Conservation (phyloP, 2,888 invertebrate genomes). For the Ornithoptera priamus region DNA sequence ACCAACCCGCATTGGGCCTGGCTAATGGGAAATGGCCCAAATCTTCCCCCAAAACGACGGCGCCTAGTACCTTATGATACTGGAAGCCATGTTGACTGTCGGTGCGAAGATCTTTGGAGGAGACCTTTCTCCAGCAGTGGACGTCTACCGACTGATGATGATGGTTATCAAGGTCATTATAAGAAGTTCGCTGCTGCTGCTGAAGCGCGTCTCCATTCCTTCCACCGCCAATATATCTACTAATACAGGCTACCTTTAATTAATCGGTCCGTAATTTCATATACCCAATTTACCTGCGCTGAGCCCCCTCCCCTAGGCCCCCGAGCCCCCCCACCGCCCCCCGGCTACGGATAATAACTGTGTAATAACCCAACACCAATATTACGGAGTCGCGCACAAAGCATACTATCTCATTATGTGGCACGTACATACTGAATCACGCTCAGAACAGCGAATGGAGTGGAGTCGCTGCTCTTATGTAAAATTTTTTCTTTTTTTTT, state of each 20-base stretch:
- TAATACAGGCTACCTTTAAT: conserved; percentile 3
- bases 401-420: conserved; percentile 62
- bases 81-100: too few relatives aligned
- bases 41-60: too few relatives aligned
- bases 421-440: conserved; percentile 61
- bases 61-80: too few relatives aligned
- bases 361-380: conserved; percentile 40
- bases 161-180: too few relatives aligned
- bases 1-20: too few relatives aligned
- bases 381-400: conserved; percentile 34
- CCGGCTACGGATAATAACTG: conserved; percentile 33
- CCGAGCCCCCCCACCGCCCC: neutral
- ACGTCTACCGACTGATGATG: too few relatives aligned
- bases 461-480: conserved; percentile 39
- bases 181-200: too few relatives aligned
- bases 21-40: too few relatives aligned
- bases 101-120: too few relatives aligned
- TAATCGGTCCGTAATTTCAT: conserved; percentile 15
- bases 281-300: conserved; percentile 28
- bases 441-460: conserved; percentile 33
- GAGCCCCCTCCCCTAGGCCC: neutral
- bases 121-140: too few relatives aligned
- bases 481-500: neutral
- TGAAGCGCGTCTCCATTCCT: too few relatives aligned
- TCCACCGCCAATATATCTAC: too few relatives aligned